These are phyloP conservation scores for Vanacampus margaritifer DNA, from an alignment of 2,113 vertebrate species.

Conservation along the genomic window DNA sequence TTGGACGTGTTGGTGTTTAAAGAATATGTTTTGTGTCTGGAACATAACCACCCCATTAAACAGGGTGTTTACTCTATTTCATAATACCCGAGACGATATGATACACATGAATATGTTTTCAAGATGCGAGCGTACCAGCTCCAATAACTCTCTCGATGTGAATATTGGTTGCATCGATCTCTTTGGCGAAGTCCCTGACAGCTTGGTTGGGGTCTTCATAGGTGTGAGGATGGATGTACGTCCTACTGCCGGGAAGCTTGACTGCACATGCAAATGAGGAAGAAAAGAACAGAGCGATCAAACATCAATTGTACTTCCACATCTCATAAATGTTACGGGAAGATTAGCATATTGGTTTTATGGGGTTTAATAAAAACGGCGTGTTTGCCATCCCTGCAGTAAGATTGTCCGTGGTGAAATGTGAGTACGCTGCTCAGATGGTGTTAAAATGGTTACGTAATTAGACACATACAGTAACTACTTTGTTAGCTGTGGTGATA, in stretches of 20 bases:
- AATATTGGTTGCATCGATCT: conserved; percentile 79
- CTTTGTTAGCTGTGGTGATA: conserved; percentile 34
- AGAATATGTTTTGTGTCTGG: no score
- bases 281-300: not conserved
- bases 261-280: conserved; percentile 52
- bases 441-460: conserved; percentile 39
- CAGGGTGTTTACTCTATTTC: not conserved
- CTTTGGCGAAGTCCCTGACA: conserved; percentile 78
- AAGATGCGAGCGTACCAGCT: conserved; percentile 65
- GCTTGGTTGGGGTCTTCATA: conserved; percentile 81
- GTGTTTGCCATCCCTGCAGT: not conserved
- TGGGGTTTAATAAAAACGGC: not conserved
- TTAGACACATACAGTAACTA: conserved; percentile 32
- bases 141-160: conserved; percentile 79
- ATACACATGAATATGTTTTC: conserved; percentile 6
- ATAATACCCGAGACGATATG: not conserved
- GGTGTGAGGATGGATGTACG: conserved; percentile 79
- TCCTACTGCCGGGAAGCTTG: conserved; percentile 77
- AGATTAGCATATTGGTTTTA: not conserved
- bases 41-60: not conserved
- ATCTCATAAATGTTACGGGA: conserved; percentile 1
- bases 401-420: not conserved
- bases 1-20: not conserved
- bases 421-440: conserved; percentile 35
- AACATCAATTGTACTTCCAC: not conserved